Conservation (phyloP, 2,888 invertebrate genomes). For the Hemaris fuciformis region DNA sequence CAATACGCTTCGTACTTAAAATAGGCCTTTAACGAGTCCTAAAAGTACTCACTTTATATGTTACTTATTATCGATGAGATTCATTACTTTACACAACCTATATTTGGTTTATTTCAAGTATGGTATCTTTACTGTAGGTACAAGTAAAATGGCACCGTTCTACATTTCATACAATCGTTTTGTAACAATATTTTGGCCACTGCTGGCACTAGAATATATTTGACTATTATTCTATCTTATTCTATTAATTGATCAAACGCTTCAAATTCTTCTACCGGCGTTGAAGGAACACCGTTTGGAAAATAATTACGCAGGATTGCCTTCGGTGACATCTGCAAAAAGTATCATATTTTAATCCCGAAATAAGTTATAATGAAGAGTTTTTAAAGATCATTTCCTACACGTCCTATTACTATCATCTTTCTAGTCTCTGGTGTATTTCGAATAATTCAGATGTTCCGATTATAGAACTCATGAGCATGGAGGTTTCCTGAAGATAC, state of each 20-base stretch:
- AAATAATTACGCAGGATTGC: slow-evolving; percentile 53
- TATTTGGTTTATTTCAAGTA: not conserved
- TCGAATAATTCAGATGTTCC: no score
- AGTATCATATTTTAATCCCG: no score
- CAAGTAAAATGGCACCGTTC: slow-evolving; percentile 1
- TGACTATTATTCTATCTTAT: not conserved
- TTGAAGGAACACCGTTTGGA: slow-evolving; percentile 30
- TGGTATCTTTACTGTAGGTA: slow-evolving; percentile 1
- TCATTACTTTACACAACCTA: not conserved
- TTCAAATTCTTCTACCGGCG: not conserved
- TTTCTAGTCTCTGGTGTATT: no score
- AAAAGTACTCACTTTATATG: not conserved
- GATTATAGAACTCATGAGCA: no score
- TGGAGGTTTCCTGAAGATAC: no score
- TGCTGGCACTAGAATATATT: not conserved
- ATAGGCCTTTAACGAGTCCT: not conserved
- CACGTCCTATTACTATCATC: no score
- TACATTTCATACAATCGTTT: not conserved
- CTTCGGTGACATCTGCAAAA: slow-evolving; percentile 61
- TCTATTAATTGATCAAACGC: slow-evolving; percentile 1
- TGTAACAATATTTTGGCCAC: not conserved
- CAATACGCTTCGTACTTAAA: not conserved
- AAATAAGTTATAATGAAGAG: no score
- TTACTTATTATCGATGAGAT: not conserved
- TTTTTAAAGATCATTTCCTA: no score